Conservation (phyloP, 2,113 vertebrate species). For the Periophthalmus modestus region DNA sequence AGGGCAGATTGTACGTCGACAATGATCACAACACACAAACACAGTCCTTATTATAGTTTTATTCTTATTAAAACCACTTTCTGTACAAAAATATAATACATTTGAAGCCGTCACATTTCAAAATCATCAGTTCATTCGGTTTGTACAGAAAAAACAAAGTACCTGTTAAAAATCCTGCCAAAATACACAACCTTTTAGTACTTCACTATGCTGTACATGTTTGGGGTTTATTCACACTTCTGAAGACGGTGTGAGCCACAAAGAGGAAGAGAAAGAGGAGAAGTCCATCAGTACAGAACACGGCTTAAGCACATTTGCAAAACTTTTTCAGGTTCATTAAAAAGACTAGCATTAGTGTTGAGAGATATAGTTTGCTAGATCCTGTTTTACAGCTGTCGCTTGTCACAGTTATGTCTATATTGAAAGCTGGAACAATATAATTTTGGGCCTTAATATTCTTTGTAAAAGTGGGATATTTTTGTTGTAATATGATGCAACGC, state of each 20-base stretch:
- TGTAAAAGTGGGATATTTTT: no score
- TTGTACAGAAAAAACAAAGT: slow-evolving; percentile 27
- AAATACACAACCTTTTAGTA: background rate
- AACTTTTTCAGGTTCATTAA: no score
- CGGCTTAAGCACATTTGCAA: no score
- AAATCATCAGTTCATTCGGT: slow-evolving; percentile 18
- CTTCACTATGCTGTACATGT: background rate
- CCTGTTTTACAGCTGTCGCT: no score
- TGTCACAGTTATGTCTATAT: no score
- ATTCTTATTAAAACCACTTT: slow-evolving; percentile 58
- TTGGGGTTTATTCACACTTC: background rate
- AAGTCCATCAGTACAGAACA: no score
- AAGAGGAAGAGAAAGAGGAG: background rate
- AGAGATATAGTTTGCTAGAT: no score
- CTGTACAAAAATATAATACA: slow-evolving; percentile 69
- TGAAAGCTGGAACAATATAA: no score
- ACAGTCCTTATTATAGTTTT: slow-evolving; percentile 50
- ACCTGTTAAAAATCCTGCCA: background rate
- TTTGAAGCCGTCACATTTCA: background rate
- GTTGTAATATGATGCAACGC: no score
- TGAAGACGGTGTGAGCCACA: background rate
- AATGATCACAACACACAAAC: background rate
- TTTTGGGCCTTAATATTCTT: no score
- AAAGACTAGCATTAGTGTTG: no score
- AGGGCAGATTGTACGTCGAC: no score